Evolutionary conservation across 2,113 vertebrate genomes (phyloP).

Genomic region (Gyps fulvus): DNA sequence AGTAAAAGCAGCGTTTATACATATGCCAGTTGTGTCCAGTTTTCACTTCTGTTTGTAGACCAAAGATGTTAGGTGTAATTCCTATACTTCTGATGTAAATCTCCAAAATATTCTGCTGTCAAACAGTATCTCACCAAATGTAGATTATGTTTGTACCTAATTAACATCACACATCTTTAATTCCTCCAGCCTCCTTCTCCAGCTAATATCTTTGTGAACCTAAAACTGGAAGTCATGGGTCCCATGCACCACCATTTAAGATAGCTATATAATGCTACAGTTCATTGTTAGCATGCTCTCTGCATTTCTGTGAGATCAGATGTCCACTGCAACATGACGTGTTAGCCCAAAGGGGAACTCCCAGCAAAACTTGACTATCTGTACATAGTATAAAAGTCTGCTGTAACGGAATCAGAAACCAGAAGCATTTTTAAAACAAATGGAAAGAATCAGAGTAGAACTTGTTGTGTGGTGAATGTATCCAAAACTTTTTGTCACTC

Average conservation of each 20-base stretch:
- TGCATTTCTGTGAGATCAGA: background rate
- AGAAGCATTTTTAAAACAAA: background rate
- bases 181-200: background rate
- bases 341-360: background rate
- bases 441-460: background rate
- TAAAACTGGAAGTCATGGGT: background rate
- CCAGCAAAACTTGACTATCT: background rate
- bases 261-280: background rate
- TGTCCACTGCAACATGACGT: background rate
- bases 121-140: background rate
- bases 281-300: rapidly evolving
- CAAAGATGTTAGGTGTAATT: background rate
- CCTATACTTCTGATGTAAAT: background rate
- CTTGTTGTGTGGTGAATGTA: background rate
- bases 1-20: background rate
- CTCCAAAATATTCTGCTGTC: background rate
- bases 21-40: background rate
- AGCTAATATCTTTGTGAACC: background rate
- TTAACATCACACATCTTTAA: background rate
- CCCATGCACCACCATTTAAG: background rate
- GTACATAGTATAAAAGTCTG: background rate
- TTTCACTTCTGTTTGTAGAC: background rate
- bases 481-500: background rate
- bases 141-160: background rate
- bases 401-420: background rate